Evolutionary conservation across 2,888 invertebrate species (phyloP).

Genomic region (Xiphydria camelus): DNA sequence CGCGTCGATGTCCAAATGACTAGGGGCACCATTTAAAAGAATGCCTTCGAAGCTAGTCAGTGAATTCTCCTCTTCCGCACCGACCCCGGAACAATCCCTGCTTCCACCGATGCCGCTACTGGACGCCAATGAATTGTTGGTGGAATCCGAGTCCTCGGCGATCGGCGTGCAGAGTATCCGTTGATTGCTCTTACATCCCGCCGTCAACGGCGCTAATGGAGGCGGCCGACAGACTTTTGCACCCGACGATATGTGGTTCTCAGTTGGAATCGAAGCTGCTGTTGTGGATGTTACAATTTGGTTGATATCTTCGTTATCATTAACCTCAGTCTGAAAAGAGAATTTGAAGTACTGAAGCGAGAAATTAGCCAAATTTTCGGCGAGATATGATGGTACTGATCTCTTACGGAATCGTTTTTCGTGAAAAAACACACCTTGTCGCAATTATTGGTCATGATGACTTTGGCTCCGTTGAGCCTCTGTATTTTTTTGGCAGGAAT

Average conservation of each 20-base stretch:
- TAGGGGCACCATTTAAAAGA: slow-evolving; percentile 64
- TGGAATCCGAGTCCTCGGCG: slow-evolving; percentile 59
- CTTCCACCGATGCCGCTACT: slow-evolving; percentile 61
- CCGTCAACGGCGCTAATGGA: slow-evolving; percentile 57
- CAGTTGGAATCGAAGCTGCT: slow-evolving; percentile 37
- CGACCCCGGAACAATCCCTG: slow-evolving; percentile 58
- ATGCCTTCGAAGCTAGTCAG: slow-evolving; percentile 68
- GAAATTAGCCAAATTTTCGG: not conserved
- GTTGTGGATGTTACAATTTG: slow-evolving; percentile 39
- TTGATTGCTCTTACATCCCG: slow-evolving; percentile 38
- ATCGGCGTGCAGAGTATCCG: slow-evolving; percentile 45
- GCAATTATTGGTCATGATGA: slow-evolving; percentile 53
- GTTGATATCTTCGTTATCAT: slow-evolving; percentile 44
- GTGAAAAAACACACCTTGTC: slow-evolving; percentile 44
- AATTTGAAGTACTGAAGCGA: not conserved
- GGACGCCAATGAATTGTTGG: slow-evolving; percentile 64
- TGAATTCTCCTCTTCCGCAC: slow-evolving; percentile 65
- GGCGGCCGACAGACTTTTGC: slow-evolving; percentile 56
- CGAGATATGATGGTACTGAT: not conserved
- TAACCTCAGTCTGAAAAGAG: slow-evolving; percentile 45
- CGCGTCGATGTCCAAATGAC: slow-evolving; percentile 60
- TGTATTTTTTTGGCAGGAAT: slow-evolving; percentile 52
- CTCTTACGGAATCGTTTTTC: not conserved
- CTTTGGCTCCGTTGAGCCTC: slow-evolving; percentile 55
- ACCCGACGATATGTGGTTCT: slow-evolving; percentile 47